Percentiles rank a stretch among this genome's conserved stretches.
Evolutionary conservation across 2,113 vertebrate genomes (phyloP).

Genomic region (Podarcis muralis): DNA sequence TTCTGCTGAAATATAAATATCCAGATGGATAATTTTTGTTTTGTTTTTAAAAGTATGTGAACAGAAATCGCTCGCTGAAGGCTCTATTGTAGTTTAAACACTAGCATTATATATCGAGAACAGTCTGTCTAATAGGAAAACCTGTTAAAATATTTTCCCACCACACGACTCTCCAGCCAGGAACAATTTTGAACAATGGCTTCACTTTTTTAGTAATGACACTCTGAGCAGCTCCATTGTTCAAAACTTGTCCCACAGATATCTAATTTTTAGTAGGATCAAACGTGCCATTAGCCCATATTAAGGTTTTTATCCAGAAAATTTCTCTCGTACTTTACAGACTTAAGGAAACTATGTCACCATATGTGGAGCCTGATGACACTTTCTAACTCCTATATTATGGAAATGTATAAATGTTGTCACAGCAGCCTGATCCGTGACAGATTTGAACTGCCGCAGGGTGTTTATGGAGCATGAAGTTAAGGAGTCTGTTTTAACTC

Average conservation of each 20-base stretch:
- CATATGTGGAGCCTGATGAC: slow-evolving; percentile 57
- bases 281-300: slow-evolving; percentile 51
- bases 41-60: slow-evolving; percentile 42
- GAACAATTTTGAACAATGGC: slow-evolving; percentile 63
- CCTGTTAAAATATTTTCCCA: slow-evolving; percentile 76
- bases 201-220: slow-evolving; percentile 68
- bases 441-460: slow-evolving; percentile 48
- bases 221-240: slow-evolving; percentile 64
- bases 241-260: slow-evolving; percentile 70
- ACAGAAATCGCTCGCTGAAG: slow-evolving; percentile 43
- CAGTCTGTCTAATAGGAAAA: slow-evolving; percentile 63
- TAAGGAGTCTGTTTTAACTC: slow-evolving; percentile 55
- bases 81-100: slow-evolving; percentile 60
- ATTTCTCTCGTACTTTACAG: slow-evolving; percentile 56
- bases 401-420: slow-evolving; percentile 66
- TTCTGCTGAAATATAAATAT: not conserved
- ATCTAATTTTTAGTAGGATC: slow-evolving; percentile 72
- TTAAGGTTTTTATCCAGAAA: slow-evolving; percentile 67
- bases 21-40: not conserved
- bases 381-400: slow-evolving; percentile 62
- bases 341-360: slow-evolving; percentile 51
- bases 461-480: slow-evolving; percentile 56
- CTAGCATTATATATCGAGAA: slow-evolving; percentile 52
- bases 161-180: slow-evolving; percentile 67
- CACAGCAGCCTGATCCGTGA: slow-evolving; percentile 51